phyloP scores from a whole-genome alignment of 2,797 vertebrate species.

The Peromyscus attwateri region DNA sequence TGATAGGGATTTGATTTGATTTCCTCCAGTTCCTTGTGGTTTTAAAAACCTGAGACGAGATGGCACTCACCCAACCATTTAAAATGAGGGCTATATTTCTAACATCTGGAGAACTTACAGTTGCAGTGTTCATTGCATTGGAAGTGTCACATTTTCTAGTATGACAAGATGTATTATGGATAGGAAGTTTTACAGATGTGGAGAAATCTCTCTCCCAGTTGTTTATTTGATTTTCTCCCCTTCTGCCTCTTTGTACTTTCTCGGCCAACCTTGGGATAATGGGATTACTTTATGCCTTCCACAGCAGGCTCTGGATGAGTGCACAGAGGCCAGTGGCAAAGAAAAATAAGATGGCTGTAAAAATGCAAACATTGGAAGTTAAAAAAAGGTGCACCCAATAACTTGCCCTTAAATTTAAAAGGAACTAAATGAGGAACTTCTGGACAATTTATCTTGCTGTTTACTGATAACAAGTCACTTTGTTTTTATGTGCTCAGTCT shows the following conservation, averaged over 20 bases:
- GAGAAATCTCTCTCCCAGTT: constrained; percentile 86
- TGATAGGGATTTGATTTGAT: constrained; percentile 54
- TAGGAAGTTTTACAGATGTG: constrained; percentile 85
- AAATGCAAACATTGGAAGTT: constrained; percentile 88
- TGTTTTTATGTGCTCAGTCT: constrained; percentile 94
- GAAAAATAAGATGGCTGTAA: constrained; percentile 90
- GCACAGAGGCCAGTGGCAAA: constrained; percentile 90
- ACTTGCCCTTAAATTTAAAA: constrained; percentile 91
- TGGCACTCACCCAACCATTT: constrained; percentile 71
- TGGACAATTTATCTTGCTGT: constrained; percentile 94
- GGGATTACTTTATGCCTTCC: constrained; percentile 90
- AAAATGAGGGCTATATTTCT: constrained; percentile 77
- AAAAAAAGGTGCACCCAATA: constrained; percentile 88
- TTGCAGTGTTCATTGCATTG: constrained; percentile 87
- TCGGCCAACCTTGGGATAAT: constrained; percentile 89
- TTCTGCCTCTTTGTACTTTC: constrained; percentile 77
- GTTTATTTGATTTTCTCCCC: constrained; percentile 86
- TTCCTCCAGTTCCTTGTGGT: constrained; percentile 20
- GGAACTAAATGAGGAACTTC: constrained; percentile 91
- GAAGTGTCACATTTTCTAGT: constrained; percentile 88
- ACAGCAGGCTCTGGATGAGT: constrained; percentile 89
- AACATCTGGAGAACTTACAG: constrained; percentile 75
- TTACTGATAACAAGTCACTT: constrained; percentile 94
- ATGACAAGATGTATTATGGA: constrained; percentile 88
- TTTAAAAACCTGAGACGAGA: constrained; percentile 26